Conservation (phyloP, 1,140 invertebrate genomes). For the Rhizoglyphus robini region DNA sequence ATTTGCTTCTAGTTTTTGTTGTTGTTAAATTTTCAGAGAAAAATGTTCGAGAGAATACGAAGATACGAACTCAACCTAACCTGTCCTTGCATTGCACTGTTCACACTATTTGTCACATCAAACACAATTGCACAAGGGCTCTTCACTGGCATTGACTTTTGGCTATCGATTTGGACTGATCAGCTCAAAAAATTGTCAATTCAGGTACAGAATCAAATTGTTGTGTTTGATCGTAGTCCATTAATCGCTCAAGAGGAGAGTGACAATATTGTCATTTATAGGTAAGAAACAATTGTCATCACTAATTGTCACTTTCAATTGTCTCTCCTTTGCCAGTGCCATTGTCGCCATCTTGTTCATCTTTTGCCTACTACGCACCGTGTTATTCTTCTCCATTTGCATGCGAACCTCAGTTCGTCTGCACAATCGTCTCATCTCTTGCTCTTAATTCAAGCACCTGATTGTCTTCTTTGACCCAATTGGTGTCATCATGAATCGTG, state of each 20-base stretch:
- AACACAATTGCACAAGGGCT: constrained; percentile 26
- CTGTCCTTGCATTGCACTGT: constrained; percentile 20
- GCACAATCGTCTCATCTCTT: constrained; percentile 69
- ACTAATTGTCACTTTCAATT: too few relatives aligned
- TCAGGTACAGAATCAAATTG: neutral
- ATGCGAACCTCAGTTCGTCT: constrained; percentile 59
- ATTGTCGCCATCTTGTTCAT: constrained; percentile 31
- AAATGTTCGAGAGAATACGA: too few relatives aligned
- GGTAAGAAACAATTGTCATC: too few relatives aligned
- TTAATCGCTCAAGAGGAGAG: neutral
- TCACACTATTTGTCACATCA: constrained; percentile 21
- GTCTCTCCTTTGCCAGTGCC: too few relatives aligned
- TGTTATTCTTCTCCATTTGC: constrained; percentile 59
- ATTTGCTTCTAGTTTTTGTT: too few relatives aligned
- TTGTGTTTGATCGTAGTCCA: neutral
- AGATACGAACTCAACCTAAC: too few relatives aligned
- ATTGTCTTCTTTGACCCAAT: constrained; percentile 76
- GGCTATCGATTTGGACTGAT: constrained; percentile 26
- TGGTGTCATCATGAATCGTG: constrained; percentile 22
- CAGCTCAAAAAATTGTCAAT: neutral
- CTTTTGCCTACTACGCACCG: constrained; percentile 41
- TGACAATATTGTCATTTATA: neutral
- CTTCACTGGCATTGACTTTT: constrained; percentile 29
- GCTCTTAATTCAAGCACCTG: constrained; percentile 59
- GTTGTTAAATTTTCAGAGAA: too few relatives aligned